Evolutionary conservation across 2,888 invertebrate species (phyloP).

Genomic region (Sceliomorpha sp.): DNA sequence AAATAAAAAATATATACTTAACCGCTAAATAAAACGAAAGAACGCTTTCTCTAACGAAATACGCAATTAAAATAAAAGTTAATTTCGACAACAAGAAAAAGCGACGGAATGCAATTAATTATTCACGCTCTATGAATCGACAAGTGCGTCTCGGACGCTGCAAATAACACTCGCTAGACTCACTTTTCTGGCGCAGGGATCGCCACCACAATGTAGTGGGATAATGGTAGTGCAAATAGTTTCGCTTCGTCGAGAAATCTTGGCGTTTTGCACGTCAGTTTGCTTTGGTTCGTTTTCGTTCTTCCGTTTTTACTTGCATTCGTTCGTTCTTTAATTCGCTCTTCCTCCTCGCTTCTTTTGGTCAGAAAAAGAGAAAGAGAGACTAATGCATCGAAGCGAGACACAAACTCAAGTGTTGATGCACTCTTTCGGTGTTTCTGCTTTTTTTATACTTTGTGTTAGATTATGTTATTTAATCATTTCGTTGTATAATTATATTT

Average conservation of each 20-base stretch:
- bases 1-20: too few relatives aligned
- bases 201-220: slow-evolving; percentile 12
- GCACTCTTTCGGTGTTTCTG: slow-evolving; percentile 1
- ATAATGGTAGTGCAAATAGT: slow-evolving; percentile 24
- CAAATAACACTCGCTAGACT: slow-evolving; percentile 9
- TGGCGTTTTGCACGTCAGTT: slow-evolving; percentile 10
- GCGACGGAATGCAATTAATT: slow-evolving; percentile 37
- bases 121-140: slow-evolving; percentile 43
- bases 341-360: slow-evolving; percentile 12
- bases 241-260: slow-evolving; percentile 24
- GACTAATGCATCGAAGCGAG: slow-evolving; percentile 15
- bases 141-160: slow-evolving; percentile 27
- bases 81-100: slow-evolving; percentile 33
- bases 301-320: slow-evolving; percentile 22
- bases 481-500: too few relatives aligned
- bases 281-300: slow-evolving; percentile 20
- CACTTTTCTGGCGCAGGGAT: slow-evolving; percentile 9
- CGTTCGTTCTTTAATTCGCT: slow-evolving; percentile 16
- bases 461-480: too few relatives aligned
- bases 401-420: slow-evolving; percentile 1
- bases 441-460: too few relatives aligned
- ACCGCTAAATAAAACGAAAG: neutral
- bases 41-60: slow-evolving; percentile 26
- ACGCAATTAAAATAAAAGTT: slow-evolving; percentile 33
- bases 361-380: slow-evolving; percentile 6